Evolutionary conservation across 1,140 invertebrate genomes (phyloP).

Genomic region (Neodiprion virginianus): DNA sequence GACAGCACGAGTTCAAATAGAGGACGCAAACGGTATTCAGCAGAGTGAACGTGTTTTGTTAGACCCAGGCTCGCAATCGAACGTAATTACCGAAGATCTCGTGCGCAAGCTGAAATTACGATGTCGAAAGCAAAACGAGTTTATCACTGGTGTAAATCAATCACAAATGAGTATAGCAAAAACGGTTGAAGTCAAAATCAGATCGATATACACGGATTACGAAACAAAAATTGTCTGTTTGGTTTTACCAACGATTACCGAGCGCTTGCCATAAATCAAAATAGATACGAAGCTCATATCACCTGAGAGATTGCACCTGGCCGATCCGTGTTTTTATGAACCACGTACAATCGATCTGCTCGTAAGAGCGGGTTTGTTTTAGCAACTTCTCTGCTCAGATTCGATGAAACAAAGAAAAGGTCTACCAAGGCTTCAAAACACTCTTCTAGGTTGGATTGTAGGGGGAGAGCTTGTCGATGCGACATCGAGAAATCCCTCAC

Average conservation of each 20-base stretch:
- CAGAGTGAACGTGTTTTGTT: constrained; percentile 15
- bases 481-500: too few species aligned
- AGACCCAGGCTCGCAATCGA: constrained; percentile 16
- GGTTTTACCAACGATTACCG: constrained; percentile 25
- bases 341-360: constrained; percentile 27
- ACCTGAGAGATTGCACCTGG: constrained; percentile 23
- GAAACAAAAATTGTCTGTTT: constrained; percentile 22
- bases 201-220: constrained; percentile 19
- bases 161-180: constrained; percentile 15
- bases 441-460: constrained; percentile 23
- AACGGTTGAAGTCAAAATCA: constrained; percentile 16
- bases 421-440: constrained; percentile 22
- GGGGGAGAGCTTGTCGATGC: constrained; percentile 18
- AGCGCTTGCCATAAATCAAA: constrained; percentile 26
- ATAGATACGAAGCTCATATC: constrained; percentile 23
- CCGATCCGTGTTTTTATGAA: constrained; percentile 27
- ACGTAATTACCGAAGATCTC: constrained; percentile 5
- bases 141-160: constrained; percentile 2
- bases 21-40: constrained; percentile 16
- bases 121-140: neutral
- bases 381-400: constrained; percentile 19
- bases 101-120: neutral
- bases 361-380: constrained; percentile 28
- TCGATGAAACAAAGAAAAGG: constrained; percentile 17
- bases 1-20: neutral